Evolutionary conservation across 2,888 invertebrate species (phyloP), one percentile per base, ranked within the genome.

Genomic region (Cheilosia impressa): DNA sequence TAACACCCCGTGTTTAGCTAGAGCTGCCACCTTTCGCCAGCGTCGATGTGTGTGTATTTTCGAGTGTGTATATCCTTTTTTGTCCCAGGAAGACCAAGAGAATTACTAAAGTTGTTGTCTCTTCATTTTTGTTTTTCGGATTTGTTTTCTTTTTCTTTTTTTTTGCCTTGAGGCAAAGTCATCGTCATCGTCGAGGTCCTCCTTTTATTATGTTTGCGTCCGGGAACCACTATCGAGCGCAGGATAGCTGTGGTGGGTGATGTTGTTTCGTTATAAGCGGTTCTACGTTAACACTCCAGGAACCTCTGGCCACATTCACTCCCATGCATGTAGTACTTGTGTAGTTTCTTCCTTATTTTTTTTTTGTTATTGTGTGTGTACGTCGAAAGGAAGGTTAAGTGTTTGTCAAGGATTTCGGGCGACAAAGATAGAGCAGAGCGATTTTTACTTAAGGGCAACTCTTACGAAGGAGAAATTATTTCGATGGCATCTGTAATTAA

Each of bases 1-100:
- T 60, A 65, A 84, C 84, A 84, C 84, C 66, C 57, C 13, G n/a
- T 81, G 81, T 85, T 85, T 80, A 72, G 69, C 69, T 55, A 62
- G 80, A 76, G 38, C 17, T n/a, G 66, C 50, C 58, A 43, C 58
- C 34, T 19, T 50, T 27, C 34, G 2, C 41, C 34, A 19, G 9
- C 60, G 22, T 34, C 27, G 34, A 19, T 55, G 71, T 60, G 52
- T 45, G 24, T 60, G n/a, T n/a, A 22, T 50, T 58, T 58, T 57
- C 1, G 22, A 47, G 19, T 47, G 41, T 22, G 53, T 41, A 24
- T 62, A 27, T 73, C 53, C 63, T 19, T 53, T 43, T 47, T 38
- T 15, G 13, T 43, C 45, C 43, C 53, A 17, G 55, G 63, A 63
- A 17, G 17, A 71, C 47, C 45, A 5, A 45, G 45, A 15, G 72